Percentiles rank a stretch among this genome's conserved stretches.
These are phyloP conservation scores for Sylvietta virens DNA, from an alignment of 2,113 vertebrate genomes.

Conservation along the genomic window DNA sequence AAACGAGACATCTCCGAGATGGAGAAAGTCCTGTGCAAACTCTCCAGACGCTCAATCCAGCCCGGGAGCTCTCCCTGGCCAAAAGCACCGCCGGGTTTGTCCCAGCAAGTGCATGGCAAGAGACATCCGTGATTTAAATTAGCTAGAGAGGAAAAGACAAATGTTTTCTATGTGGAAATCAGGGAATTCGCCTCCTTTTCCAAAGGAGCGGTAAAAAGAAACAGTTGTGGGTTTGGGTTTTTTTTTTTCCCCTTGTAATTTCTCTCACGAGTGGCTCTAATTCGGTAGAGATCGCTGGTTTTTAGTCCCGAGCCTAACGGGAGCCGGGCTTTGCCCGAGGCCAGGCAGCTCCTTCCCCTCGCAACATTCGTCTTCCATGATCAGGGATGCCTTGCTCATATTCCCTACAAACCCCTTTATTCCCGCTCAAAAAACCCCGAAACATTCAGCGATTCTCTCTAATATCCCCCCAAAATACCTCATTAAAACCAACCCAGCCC, in stretches of 20 bases:
- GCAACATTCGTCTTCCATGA: background rate
- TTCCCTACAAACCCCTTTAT: background rate
- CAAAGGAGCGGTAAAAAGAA: background rate
- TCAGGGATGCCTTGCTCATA: background rate
- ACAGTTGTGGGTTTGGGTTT: background rate
- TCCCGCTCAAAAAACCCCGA: fast-evolving
- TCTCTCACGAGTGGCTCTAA: background rate
- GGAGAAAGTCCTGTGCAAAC: background rate
- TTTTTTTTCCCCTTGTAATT: background rate
- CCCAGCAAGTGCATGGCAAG: background rate
- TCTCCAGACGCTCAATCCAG: background rate
- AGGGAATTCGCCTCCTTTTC: background rate
- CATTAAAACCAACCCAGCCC: background rate
- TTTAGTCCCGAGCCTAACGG: background rate
- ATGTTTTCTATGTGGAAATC: background rate
- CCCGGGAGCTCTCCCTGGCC: background rate
- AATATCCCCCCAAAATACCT: fast-evolving
- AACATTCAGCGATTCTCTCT: background rate
- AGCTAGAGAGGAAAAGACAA: background rate
- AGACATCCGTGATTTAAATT: background rate
- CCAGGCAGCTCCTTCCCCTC: background rate
- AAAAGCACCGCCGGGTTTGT: background rate
- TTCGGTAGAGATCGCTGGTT: background rate
- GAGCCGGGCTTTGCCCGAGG: background rate
- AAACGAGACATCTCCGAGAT: background rate